These are phyloP conservation scores for Centropristis striata DNA, from an alignment of 2,113 vertebrate genomes.

Conservation along the genomic window DNA sequence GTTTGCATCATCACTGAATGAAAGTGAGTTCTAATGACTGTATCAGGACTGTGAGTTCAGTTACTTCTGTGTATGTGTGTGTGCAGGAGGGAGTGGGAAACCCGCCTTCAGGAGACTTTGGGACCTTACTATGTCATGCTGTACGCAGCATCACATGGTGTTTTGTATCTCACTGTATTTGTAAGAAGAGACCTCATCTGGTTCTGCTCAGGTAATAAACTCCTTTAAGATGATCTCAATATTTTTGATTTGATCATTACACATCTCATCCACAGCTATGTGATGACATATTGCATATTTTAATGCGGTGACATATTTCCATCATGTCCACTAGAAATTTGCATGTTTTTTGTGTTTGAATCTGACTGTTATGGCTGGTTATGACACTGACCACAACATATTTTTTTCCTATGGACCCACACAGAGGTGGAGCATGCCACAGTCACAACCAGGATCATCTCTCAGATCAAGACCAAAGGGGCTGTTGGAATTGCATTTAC, in stretches of 20 bases:
- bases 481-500: slow-evolving; percentile 93
- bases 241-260: no score
- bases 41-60: no score
- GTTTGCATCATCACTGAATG: background rate
- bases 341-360: no score
- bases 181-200: slow-evolving; percentile 97
- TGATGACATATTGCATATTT: no score
- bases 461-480: slow-evolving; percentile 99
- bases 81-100: slow-evolving; percentile 95
- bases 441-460: slow-evolving; percentile 96
- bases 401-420: slow-evolving; percentile 6
- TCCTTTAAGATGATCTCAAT: background rate
- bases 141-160: slow-evolving; percentile 90
- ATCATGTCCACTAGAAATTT: no score
- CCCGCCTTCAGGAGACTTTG: slow-evolving; percentile 93
- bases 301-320: no score
- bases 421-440: slow-evolving; percentile 95
- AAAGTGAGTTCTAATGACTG: background rate
- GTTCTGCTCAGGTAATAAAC: slow-evolving; percentile 95
- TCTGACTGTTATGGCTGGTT: background rate
- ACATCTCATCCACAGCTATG: no score
- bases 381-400: background rate
- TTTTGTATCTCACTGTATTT: slow-evolving; percentile 93
- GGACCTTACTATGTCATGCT: slow-evolving; percentile 96
- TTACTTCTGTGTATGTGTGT: slow-evolving; percentile 4